Percentiles rank a stretch among this genome's conserved stretches.
Conservation (phyloP, 1,140 invertebrate species). For the Saccostrea cuccullata region DNA sequence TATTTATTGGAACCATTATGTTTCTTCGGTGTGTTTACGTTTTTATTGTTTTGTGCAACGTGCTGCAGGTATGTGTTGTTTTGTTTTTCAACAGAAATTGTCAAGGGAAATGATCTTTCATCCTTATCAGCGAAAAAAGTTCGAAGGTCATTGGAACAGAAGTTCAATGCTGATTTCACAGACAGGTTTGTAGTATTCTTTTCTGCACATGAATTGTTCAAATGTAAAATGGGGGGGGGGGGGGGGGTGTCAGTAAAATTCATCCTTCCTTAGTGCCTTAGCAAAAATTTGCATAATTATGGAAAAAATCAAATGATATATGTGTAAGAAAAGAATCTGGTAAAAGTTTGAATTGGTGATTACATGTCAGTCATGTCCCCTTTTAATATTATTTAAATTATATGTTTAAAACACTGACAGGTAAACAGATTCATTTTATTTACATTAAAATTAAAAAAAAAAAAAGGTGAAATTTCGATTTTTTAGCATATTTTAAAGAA, state of each 20-base stretch:
- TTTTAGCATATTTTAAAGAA: too few species aligned
- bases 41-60: constrained; percentile 31
- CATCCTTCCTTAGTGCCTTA: too few species aligned
- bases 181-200: constrained; percentile 71
- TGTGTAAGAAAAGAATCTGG: too few species aligned
- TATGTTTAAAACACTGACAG: too few species aligned
- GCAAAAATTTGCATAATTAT: too few species aligned
- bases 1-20: not conserved
- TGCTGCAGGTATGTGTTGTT: constrained; percentile 4
- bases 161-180: constrained; percentile 87
- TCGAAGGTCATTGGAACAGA: constrained; percentile 90
- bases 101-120: constrained; percentile 91
- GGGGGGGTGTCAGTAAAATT: not conserved
- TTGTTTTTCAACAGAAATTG: constrained; percentile 84
- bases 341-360: too few species aligned
- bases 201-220: not conserved
- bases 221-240: not conserved
- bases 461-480: too few species aligned
- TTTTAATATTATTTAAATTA: too few species aligned
- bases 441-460: too few species aligned
- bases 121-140: constrained; percentile 93
- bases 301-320: too few species aligned
- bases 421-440: too few species aligned
- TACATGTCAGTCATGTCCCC: too few species aligned
- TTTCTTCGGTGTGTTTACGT: constrained; percentile 9